Evolutionary conservation across 2,888 invertebrate genomes (phyloP).

Genomic region (Scaptomyza reducta): DNA sequence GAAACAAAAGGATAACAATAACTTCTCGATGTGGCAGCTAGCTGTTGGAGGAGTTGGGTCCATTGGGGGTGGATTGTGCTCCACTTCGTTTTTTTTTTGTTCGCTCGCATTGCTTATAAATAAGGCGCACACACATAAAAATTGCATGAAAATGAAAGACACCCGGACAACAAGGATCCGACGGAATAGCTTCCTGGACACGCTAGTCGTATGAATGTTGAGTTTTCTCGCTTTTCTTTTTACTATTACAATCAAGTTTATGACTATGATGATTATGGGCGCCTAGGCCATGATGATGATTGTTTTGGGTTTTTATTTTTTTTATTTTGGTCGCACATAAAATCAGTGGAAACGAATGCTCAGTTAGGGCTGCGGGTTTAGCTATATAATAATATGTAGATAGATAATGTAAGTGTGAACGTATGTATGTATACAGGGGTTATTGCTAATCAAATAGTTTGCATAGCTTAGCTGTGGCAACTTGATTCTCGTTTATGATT

Average conservation of each 20-base stretch:
- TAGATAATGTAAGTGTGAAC: background rate
- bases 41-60: slow-evolving; percentile 15
- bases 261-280: slow-evolving; percentile 65
- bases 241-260: slow-evolving; percentile 78
- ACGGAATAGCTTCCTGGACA: slow-evolving; percentile 13
- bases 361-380: background rate
- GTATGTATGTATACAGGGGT: too few relatives aligned
- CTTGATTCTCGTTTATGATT: background rate
- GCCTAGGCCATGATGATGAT: slow-evolving; percentile 54
- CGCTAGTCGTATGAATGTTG: background rate
- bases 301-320: slow-evolving; percentile 20
- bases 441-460: slow-evolving; percentile 2
- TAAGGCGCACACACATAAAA: slow-evolving; percentile 62
- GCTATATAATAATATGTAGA: background rate
- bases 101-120: slow-evolving; percentile 28
- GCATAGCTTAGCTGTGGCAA: background rate
- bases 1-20: slow-evolving; percentile 81
- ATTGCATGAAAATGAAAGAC: slow-evolving; percentile 71
- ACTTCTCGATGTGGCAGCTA: slow-evolving; percentile 47
- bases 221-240: too few relatives aligned
- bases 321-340: slow-evolving; percentile 25
- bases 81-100: slow-evolving; percentile 15
- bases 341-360: slow-evolving; percentile 22
- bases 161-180: slow-evolving; percentile 35
- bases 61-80: slow-evolving; percentile 56